Base-by-base conservation (phyloP, 1,140 invertebrate genomes). In the Centruroides vittatus region DNA sequence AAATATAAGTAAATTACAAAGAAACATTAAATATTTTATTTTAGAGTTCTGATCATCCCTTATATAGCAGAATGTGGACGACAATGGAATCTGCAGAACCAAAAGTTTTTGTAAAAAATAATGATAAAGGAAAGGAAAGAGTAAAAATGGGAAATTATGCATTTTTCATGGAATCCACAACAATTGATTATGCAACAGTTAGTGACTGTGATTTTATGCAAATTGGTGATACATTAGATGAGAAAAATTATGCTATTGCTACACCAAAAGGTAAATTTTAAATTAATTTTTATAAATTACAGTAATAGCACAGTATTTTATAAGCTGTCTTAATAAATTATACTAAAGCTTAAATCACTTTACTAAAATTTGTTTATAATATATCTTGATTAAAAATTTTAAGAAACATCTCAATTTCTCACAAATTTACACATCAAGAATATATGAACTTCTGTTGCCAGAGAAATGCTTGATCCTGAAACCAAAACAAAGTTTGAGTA, bases 11-110 rank as follows among this genome's bases (percentile, higher is more conserved):
- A 23, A 23, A 23, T 23, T 23, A 23, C 23, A 23, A 23, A 23
- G 2, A 2, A 23, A 23, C 23, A 2, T 86, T 76, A 89, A 94
- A 79, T 55, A 41, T 41, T 5, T 63, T 13, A 70, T 72, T 73
- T n/a, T 70, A 92, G 86, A 88, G 91, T 72, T 93, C 89, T 12
- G 92, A 89, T 74, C 88, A 93, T 70, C 87, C 88, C 0, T 80
- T 81, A 0, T 92, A 88, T 70, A 79, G 82, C 72, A 75, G 77
- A 61, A 89, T 95, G 87, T 89, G 84, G 82, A 79, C 84, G 11
- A 81, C 86, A 54, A 98, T 92, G 89, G 78, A 80, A 58, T 80
- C 84, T 13, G 79, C 84, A 0, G 79, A 83, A 54, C 89, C 90
- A 0, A 81, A 81, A 0, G 89, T 93, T 0, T 93, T 92, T 67